phyloP scores from a whole-genome alignment of 2,888 invertebrate species.

The Campoplex capitator region DNA sequence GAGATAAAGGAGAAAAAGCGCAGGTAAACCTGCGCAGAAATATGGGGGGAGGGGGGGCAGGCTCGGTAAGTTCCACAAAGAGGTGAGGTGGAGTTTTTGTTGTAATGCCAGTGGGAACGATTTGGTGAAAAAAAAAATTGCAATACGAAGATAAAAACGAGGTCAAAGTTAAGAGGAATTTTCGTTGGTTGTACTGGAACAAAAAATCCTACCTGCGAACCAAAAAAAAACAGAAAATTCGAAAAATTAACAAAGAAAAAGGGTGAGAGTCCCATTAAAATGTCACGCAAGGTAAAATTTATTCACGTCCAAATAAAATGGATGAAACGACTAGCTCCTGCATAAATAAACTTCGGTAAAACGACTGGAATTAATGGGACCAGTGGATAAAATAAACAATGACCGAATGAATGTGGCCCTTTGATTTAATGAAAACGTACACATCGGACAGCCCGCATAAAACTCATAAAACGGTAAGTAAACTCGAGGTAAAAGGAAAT shows the following conservation, averaged over 20 bases:
- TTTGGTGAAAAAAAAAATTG: neutral
- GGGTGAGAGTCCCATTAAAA: neutral
- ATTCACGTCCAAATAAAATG: neutral
- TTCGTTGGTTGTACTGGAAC: neutral
- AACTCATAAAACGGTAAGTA: neutral
- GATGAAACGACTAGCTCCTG: neutral
- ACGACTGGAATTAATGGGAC: neutral
- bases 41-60: neutral
- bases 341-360: neutral
- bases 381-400: neutral
- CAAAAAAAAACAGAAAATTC: neutral
- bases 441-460: neutral
- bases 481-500: neutral
- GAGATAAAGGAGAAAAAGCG: neutral
- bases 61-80: neutral
- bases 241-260: neutral
- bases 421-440: neutral
- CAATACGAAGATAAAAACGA: neutral
- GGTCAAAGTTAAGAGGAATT: too few species aligned
- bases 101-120: neutral
- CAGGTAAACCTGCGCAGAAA: neutral
- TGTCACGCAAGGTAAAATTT: neutral
- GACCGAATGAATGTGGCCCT: neutral
- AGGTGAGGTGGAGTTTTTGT: conserved; percentile 10
- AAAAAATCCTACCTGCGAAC: neutral